phyloP scores from a whole-genome alignment of 2,888 invertebrate species.

The Tortricodes alternella region DNA sequence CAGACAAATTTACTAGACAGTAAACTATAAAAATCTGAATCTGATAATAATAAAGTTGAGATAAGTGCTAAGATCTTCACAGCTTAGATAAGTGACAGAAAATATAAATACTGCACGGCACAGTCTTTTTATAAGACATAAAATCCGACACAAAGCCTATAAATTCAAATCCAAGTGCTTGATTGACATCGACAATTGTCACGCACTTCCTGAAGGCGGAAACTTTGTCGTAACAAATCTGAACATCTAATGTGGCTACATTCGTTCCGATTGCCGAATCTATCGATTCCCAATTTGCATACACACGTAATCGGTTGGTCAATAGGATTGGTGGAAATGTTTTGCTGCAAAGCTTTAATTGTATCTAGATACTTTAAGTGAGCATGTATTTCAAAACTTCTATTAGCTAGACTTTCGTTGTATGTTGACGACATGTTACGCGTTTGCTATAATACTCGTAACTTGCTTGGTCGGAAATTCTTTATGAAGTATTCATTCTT shows the following conservation, averaged over 20 bases:
- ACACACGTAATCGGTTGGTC: conserved; percentile 34
- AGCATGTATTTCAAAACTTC: no score
- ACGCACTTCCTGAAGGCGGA: conserved; percentile 21
- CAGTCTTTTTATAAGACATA: not conserved
- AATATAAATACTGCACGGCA: not conserved
- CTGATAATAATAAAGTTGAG: no score
- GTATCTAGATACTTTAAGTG: no score
- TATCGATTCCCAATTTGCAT: conserved; percentile 47
- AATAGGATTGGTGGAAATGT: not conserved
- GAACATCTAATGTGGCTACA: conserved; percentile 7
- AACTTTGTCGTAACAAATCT: conserved; percentile 3
- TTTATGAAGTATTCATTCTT: no score
- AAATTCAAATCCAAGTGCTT: not conserved
- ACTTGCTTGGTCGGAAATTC: no score
- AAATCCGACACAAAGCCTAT: no score
- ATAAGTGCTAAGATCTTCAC: not conserved
- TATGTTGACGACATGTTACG: no score
- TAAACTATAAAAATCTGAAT: no score
- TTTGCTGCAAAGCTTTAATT: not conserved
- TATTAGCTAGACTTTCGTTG: no score
- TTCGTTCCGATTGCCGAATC: conserved; percentile 13
- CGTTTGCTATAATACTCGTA: no score
- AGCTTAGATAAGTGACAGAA: not conserved
- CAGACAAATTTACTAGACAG: no score
- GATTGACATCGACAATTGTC: not conserved